These are phyloP conservation scores for Oligia strigilis DNA, from an alignment of 2,888 invertebrate species.

Conservation along the genomic window DNA sequence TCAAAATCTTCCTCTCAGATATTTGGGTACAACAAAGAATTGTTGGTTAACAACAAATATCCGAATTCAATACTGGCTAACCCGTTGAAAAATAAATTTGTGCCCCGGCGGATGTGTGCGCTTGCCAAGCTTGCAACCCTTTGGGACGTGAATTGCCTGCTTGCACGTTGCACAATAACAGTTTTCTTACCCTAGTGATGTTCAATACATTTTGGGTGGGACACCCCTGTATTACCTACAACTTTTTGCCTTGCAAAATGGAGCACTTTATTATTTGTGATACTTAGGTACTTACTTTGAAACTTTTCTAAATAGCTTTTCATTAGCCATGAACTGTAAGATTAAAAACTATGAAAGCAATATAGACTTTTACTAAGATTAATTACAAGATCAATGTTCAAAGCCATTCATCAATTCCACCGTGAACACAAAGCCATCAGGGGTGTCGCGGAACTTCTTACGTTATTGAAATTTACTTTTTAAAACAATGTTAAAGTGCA, in stretches of 20 bases:
- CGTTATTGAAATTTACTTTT: slow-evolving; percentile 87
- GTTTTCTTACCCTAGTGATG: slow-evolving; percentile 61
- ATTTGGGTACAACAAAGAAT: slow-evolving; percentile 62
- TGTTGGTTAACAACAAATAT: slow-evolving; percentile 68
- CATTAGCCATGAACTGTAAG: slow-evolving; percentile 19
- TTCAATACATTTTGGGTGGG: slow-evolving; percentile 58
- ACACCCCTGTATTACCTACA: slow-evolving; percentile 28
- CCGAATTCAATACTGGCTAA: slow-evolving; percentile 66
- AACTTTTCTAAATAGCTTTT: neutral
- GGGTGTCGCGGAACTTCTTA: slow-evolving; percentile 79
- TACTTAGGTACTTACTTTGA: neutral
- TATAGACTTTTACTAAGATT: slow-evolving; percentile 58
- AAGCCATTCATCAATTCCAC: slow-evolving; percentile 71
- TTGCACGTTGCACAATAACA: slow-evolving; percentile 67
- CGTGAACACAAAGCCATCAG: slow-evolving; percentile 73
- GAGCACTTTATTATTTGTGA: slow-evolving; percentile 13
- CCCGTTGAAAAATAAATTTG: slow-evolving; percentile 68
- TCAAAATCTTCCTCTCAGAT: slow-evolving; percentile 56
- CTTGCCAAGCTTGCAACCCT: slow-evolving; percentile 64
- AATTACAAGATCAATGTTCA: slow-evolving; percentile 66
- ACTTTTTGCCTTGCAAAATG: slow-evolving; percentile 12
- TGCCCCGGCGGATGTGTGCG: slow-evolving; percentile 62
- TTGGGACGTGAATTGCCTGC: slow-evolving; percentile 68
- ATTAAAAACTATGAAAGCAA: slow-evolving; percentile 27
- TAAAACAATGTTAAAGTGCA: slow-evolving; percentile 86